Base-by-base conservation (phyloP, 2,888 invertebrate genomes). In the Brachyopa scutellaris region DNA sequence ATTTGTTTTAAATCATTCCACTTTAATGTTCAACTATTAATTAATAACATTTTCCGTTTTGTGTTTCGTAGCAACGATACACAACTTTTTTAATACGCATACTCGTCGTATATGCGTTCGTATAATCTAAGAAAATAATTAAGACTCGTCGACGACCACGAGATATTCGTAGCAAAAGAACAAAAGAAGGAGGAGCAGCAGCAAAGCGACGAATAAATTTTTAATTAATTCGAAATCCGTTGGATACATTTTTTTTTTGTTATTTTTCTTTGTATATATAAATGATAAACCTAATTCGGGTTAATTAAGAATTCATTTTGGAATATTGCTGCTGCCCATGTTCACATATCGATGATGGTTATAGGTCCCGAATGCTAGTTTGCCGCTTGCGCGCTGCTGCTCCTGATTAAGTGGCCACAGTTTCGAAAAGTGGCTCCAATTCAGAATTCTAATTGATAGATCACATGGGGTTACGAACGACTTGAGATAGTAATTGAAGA, bases 191-290 rank as follows among this genome's bases (percentile, higher is more conserved):
- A 55, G 62, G 31, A 49, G 36, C 33, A 61, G 36, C 53, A 26
- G 4, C 8, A 17, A 55, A 59, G 64, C 49, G 55, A 55, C 42
- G 59, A 72, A 66, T 45, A 53, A 5, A 26, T 26, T 26, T 72
- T 72, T 70, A 82, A 82, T 82, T 77, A 82, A 82, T 77, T 82
- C 77, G 42, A 77, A 77, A 82, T 82, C 82, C 82, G 70, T 77
- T 82, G 82, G 76, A 82, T 70, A 70, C 29, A 29, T 64, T 13
- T 40, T 40, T 31, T 69, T 40, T 23, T 45, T 49, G 15, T 36
- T 69, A 13, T 38, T 38, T 57, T 57, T 45, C 42, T 36, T 53
- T 73, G 9, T 47, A 21, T 21, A 45, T 17, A 57, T 13, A 69
- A 59, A 76, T 70, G 70, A 76, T 64, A 70, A 82, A 59, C 61